Evolutionary conservation across 2,113 vertebrate genomes (phyloP).

Genomic region (Lamprologus lemairii): DNA sequence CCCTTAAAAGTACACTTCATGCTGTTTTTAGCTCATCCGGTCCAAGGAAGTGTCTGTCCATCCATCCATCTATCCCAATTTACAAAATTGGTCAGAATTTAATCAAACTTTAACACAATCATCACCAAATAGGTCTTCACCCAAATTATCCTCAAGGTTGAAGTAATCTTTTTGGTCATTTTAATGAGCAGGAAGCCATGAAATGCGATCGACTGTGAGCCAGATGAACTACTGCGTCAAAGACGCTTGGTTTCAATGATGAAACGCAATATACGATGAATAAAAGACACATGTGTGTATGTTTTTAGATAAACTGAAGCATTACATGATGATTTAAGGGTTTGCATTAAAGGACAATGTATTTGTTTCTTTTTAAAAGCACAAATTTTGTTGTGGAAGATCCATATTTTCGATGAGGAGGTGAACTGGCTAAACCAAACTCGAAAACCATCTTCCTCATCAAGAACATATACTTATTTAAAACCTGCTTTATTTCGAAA

Average conservation of each 20-base stretch:
- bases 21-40: not conserved
- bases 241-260: not conserved
- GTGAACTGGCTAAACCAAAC: not conserved
- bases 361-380: not conserved
- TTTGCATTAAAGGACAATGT: not conserved
- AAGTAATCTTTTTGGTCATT: not conserved
- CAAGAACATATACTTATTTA: constrained; percentile 6
- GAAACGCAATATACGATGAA: fast-evolving
- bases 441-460: not conserved
- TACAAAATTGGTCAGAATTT: not conserved
- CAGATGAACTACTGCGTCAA: not conserved
- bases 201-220: not conserved
- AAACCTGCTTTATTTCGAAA: not conserved
- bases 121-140: not conserved
- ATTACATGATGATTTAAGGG: not conserved
- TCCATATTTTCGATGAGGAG: not conserved
- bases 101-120: not conserved
- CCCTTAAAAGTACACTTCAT: not conserved
- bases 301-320: not conserved
- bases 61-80: not conserved
- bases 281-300: fast-evolving
- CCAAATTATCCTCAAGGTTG: not conserved
- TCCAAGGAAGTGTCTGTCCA: not conserved
- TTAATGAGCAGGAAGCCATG: not conserved
- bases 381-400: fast-evolving